phyloP scores from a whole-genome alignment of 2,888 invertebrate species.

The Erynnis tages region DNA sequence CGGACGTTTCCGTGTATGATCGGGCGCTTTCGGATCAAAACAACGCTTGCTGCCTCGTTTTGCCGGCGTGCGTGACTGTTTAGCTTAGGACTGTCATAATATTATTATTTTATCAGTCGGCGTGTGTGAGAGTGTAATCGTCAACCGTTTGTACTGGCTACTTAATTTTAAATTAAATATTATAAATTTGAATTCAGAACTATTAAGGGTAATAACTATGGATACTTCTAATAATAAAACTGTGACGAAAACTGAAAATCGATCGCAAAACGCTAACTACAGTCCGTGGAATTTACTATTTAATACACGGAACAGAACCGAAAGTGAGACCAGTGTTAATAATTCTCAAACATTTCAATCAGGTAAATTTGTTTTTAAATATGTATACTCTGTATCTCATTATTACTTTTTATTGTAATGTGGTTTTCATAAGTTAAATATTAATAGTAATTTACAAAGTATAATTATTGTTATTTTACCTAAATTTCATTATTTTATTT shows the following conservation, averaged over 20 bases:
- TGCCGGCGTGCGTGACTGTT: conserved; percentile 41
- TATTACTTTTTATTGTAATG: too few species aligned
- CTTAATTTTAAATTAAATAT: conserved; percentile 20
- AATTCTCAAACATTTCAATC: conserved; percentile 58
- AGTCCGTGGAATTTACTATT: conserved; percentile 73
- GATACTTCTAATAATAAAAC: conserved; percentile 60
- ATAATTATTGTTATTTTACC: too few species aligned
- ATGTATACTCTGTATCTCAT: neutral
- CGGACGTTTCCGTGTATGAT: conserved; percentile 59
- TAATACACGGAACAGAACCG: conserved; percentile 60
- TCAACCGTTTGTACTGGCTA: neutral
- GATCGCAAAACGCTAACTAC: conserved; percentile 48
- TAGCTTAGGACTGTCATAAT: conserved; percentile 51
- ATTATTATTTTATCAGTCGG: conserved; percentile 56
- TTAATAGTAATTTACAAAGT: too few species aligned
- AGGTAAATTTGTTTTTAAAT: conserved; percentile 46
- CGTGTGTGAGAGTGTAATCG: conserved; percentile 48
- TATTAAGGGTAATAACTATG: too few species aligned
- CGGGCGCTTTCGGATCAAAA: conserved; percentile 67
- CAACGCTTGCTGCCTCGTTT: conserved; percentile 45
- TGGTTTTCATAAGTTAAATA: too few species aligned
- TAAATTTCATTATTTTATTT: too few species aligned
- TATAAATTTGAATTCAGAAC: conserved; percentile 9
- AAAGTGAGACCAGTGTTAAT: conserved; percentile 69
- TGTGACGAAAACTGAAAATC: conserved; percentile 48